Conservation (phyloP, 2,888 invertebrate genomes). For the Nymphalis polychloros region DNA sequence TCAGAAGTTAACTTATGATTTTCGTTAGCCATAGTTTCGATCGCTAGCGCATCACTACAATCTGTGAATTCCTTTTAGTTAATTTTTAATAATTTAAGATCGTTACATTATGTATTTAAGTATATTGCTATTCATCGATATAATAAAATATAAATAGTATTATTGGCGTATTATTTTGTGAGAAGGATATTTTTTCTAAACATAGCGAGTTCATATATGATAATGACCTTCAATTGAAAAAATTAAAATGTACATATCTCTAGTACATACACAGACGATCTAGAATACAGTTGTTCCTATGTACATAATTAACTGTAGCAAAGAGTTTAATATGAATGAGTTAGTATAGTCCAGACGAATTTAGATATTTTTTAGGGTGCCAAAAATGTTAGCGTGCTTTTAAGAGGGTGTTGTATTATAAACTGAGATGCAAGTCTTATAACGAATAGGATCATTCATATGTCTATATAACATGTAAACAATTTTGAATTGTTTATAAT, state of each 20-base stretch:
- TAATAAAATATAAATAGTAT: neutral
- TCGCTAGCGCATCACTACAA: neutral
- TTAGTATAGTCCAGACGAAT: conserved; percentile 52
- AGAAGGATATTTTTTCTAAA: conserved; percentile 1
- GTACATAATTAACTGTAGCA: conserved; percentile 43
- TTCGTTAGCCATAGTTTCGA: neutral
- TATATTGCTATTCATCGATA: neutral
- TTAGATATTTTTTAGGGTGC: conserved; percentile 67
- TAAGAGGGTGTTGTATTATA: conserved; percentile 45
- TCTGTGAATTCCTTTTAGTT: conserved; percentile 6
- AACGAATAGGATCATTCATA: conserved; percentile 24
- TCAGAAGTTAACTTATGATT: neutral
- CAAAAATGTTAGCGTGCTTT: conserved; percentile 67
- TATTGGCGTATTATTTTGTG: conserved; percentile 8
- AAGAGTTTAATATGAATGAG: conserved; percentile 37
- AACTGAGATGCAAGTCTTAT: conserved; percentile 32
- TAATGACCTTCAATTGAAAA: neutral
- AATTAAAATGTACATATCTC: conserved; percentile 7
- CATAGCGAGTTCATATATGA: neutral
- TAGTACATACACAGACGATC: conserved; percentile 11
- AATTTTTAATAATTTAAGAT: neutral
- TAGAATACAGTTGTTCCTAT: conserved; percentile 64
- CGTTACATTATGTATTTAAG: neutral
- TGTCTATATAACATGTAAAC: conserved; percentile 26
- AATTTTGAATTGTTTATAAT: conserved; percentile 41